Percentiles rank a stretch among this genome's conserved stretches.
These are phyloP conservation scores for Gymnopithys bicolor DNA, from an alignment of 2,797 vertebrate genomes.

Conservation along the genomic window DNA sequence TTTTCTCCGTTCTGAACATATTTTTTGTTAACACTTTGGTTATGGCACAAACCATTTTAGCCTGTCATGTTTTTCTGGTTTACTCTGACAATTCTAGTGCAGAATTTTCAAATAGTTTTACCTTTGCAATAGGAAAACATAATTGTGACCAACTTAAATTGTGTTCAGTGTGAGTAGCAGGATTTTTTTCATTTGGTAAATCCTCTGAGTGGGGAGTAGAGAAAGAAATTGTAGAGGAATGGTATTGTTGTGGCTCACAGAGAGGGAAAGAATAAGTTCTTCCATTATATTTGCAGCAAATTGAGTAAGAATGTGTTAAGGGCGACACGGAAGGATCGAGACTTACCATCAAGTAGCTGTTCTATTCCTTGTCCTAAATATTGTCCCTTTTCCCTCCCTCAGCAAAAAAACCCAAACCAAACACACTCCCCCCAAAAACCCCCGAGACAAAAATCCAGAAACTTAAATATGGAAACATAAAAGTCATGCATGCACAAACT, in stretches of 20 bases:
- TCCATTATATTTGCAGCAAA: neutral
- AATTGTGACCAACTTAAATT: neutral
- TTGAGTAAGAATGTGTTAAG: neutral
- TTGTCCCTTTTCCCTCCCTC: neutral
- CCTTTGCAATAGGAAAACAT: neutral
- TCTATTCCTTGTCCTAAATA: neutral
- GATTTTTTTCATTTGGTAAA: neutral
- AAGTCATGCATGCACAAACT: fast-evolving
- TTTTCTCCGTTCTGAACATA: neutral
- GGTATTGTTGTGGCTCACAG: neutral
- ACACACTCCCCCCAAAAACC: neutral
- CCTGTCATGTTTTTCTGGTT: neutral
- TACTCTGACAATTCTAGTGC: neutral
- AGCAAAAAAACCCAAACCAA: neutral
- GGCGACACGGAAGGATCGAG: neutral
- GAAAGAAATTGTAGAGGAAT: neutral
- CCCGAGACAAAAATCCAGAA: neutral
- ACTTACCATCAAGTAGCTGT: neutral
- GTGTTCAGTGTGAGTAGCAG: neutral
- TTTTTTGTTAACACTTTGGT: neutral
- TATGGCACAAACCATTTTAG: neutral
- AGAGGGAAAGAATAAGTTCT: neutral
- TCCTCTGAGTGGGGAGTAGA: neutral
- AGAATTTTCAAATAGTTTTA: neutral
- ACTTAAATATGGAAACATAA: neutral